Base-by-base conservation (phyloP, 1,140 invertebrate species). In the Vanessa atalanta region DNA sequence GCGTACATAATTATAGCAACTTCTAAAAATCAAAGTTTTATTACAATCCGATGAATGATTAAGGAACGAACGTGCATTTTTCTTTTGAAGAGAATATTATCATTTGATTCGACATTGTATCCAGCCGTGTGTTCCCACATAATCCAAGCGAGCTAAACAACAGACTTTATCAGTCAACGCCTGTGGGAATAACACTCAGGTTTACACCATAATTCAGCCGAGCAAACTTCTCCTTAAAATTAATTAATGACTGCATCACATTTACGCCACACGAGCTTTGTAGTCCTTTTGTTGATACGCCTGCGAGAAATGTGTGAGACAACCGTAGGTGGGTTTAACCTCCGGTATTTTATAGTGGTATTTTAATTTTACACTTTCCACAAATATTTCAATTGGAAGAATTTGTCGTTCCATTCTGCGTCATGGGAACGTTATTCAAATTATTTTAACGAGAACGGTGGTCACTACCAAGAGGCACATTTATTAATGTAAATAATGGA, bases 191-290 rank as follows among this genome's bases (percentile, higher is more conserved):
- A 75, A 72, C 71, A 72, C 71, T 72, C 71, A 72, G 64, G 71
- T 72, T 75, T 75, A 75, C 73, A 75, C 73, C 67, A 75, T 75
- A 75, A 75, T 70, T 75, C 67, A 75, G 63, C 68, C 60, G 73
- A 70, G 61, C 20, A 55, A 75, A 70, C 66, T 69, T 75, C 73
- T 70, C 61, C 61, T 75, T 70, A 70, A 70, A 74, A 70, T 75
- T 75, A 75, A 75, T 75, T 75, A 75, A 75, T 75, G 67, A 31
- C 63, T 75, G 73, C 73, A 75, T 75, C 65, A 67, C 68, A 64
- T 72, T 72, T 72, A 66, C 72, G 60, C 67, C 68, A 75, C 67
- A 65, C 47, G 67, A 65, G 67, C 55, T 60, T 75, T 70, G 63
- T 67, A 37, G 63, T 75, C 50, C 68, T 75, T 75, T 70, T 65